Base-by-base conservation (phyloP, 1,140 invertebrate genomes). In the Psix sp. region DNA sequence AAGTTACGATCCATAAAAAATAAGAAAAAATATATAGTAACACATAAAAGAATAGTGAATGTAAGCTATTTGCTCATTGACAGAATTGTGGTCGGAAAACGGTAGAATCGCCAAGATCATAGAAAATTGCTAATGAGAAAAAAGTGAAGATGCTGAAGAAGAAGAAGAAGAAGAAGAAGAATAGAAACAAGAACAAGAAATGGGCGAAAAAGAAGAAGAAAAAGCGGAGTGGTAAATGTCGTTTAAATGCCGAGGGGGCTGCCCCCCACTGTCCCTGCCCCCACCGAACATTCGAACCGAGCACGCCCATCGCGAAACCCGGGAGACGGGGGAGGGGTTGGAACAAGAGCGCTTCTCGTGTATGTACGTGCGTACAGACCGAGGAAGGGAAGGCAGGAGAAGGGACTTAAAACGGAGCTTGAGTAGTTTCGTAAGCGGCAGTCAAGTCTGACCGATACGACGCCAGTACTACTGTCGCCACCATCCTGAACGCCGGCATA, bases 401-500 rank as follows among this genome's bases (percentile, higher is more conserved):
- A 62, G 66, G 71, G 59, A 49, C 60, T 74, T 51, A 65, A 72
- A 77, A 67, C 62, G 68, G 57, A 71, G 72, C 73, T 68, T 76
- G 74, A 74, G 67, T 80, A 78, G 72, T 77, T 80, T 80, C 73
- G 78, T 74, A 80, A 76, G 74, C 79, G 77, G 75, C 76, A 79
- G 79, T 77, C 60, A 79, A 81, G 84, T 84, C 84, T 81, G 84
- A 85, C 80, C 80, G 83, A 82, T 82, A 82, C 80, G 77, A 75
- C 83, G 83, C 80, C 82, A 86, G 85, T 87, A 86, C 83, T 83
- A 86, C 84, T 84, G 83, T 84, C 83, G 84, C 82, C 84, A 86
- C 81, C 83, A 82, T 73, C 80, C 84, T 79, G 84, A 85, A 78
- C 81, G 81, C 82, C 82, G 79, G 78, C 80, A 85, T 79, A 76